Conservation (phyloP, 2,113 vertebrate genomes). For the Parotia lawesii region DNA sequence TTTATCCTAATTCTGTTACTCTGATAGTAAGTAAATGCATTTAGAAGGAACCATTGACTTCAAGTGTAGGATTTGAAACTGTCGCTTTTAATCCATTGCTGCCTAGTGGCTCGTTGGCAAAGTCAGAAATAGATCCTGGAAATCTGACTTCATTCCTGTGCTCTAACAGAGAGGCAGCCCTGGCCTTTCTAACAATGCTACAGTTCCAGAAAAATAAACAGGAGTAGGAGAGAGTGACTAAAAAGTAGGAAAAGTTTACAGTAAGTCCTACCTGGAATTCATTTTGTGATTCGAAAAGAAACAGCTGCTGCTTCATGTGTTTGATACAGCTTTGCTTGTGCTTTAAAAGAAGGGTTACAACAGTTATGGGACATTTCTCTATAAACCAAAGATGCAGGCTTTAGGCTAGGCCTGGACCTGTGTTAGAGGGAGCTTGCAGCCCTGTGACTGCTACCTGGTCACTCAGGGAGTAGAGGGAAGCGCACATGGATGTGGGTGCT, state of each 20-base stretch:
- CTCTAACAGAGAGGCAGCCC: neutral
- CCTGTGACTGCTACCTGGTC: neutral
- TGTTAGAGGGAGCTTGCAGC: neutral
- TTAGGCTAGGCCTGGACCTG: neutral
- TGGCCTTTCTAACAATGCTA: neutral
- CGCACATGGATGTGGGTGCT: neutral
- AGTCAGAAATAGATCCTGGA: conserved; percentile 4
- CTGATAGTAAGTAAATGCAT: neutral
- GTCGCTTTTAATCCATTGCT: neutral
- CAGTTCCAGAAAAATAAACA: conserved; percentile 28
- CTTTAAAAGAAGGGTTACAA: neutral
- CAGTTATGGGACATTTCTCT: neutral
- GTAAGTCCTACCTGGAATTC: conserved; percentile 23
- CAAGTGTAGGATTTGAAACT: neutral
- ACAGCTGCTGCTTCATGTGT: conserved; percentile 21
- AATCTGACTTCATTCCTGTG: neutral
- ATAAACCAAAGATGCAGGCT: neutral
- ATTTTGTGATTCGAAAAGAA: neutral
- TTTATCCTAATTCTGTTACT: neutral
- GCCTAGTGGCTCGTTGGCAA: neutral
- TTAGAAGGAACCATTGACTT: neutral
- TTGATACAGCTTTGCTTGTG: neutral
- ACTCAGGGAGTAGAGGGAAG: neutral
- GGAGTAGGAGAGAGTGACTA: conserved; percentile 23
- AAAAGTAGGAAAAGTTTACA: conserved; percentile 42